Evolutionary conservation across 2,113 vertebrate genomes (phyloP).

Genomic region (Lepisosteus osseus): DNA sequence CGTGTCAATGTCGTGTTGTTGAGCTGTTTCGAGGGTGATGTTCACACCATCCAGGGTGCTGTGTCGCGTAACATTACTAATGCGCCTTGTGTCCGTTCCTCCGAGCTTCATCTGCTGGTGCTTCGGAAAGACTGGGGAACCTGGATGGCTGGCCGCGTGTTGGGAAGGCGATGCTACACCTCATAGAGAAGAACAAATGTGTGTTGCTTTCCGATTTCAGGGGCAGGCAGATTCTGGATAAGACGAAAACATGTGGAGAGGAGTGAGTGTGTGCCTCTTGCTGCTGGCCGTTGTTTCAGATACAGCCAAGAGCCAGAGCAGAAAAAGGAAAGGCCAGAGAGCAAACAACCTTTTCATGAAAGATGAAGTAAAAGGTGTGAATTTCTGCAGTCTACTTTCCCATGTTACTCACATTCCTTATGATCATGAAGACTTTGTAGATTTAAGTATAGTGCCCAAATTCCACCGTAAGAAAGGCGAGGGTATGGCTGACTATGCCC

Average conservation of each 20-base stretch:
- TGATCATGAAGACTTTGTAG: not conserved
- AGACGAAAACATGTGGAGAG: slow-evolving; percentile 62
- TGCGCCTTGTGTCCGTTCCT: no score
- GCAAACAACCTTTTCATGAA: slow-evolving; percentile 48
- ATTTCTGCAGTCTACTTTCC: not conserved
- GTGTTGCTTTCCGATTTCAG: slow-evolving; percentile 20
- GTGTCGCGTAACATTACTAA: no score
- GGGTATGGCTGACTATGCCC: no score
- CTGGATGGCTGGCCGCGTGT: no score
- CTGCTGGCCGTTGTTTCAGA: slow-evolving; percentile 52
- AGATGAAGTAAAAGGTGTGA: slow-evolving; percentile 60
- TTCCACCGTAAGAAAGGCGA: no score
- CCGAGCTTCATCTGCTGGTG: no score
- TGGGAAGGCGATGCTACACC: not conserved
- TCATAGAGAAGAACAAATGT: not conserved
- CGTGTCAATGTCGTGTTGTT: no score
- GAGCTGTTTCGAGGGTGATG: no score
- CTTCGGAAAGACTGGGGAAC: no score
- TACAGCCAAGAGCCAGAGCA: slow-evolving; percentile 55
- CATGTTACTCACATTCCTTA: not conserved
- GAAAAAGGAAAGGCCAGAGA: slow-evolving; percentile 55
- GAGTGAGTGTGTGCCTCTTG: slow-evolving; percentile 50
- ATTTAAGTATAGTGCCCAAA: not conserved
- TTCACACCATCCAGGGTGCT: no score
- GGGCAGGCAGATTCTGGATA: slow-evolving; percentile 37